phyloP scores from a whole-genome alignment of 2,888 invertebrate species.

The Rhingia campestris region DNA sequence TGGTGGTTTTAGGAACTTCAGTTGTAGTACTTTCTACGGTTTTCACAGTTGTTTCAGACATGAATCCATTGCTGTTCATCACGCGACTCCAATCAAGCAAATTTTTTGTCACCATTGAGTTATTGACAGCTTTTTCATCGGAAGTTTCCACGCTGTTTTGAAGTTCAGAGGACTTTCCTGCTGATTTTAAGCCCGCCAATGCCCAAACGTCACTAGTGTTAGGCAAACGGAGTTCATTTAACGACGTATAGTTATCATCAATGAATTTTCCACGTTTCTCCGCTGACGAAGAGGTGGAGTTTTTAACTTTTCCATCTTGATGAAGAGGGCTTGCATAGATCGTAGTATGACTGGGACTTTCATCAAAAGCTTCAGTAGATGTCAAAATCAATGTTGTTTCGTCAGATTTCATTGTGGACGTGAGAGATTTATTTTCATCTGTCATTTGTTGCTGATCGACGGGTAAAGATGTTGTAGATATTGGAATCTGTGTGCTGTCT shows the following conservation, averaged over 20 bases:
- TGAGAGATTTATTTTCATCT: not conserved
- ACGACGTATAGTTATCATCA: conserved; percentile 79
- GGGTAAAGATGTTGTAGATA: not conserved
- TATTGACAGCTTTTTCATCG: conserved; percentile 59
- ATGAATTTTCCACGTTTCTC: conserved; percentile 81
- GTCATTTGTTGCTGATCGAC: not conserved
- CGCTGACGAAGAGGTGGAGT: conserved; percentile 37
- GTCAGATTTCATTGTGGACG: conserved; percentile 14
- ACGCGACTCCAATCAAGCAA: conserved; percentile 80
- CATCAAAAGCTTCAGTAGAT: conserved; percentile 40
- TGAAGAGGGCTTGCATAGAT: conserved; percentile 3
- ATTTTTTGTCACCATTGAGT: conserved; percentile 75
- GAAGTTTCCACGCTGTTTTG: conserved; percentile 62
- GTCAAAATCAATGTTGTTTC: conserved; percentile 28
- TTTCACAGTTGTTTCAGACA: conserved; percentile 59
- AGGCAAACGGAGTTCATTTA: conserved; percentile 79
- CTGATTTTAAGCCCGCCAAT: conserved; percentile 79
- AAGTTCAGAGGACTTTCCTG: conserved; percentile 68
- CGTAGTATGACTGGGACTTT: conserved; percentile 31
- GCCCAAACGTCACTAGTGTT: conserved; percentile 80
- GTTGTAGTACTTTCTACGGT: conserved; percentile 46
- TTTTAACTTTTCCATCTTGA: conserved; percentile 11
- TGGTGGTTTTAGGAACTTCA: conserved; percentile 60
- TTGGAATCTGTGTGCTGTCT: not conserved
- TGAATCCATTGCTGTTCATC: conserved; percentile 74